Evolutionary conservation across 2,888 invertebrate species (phyloP), one percentile per base, ranked within the genome.

Genomic region (Philonicus albiceps): DNA sequence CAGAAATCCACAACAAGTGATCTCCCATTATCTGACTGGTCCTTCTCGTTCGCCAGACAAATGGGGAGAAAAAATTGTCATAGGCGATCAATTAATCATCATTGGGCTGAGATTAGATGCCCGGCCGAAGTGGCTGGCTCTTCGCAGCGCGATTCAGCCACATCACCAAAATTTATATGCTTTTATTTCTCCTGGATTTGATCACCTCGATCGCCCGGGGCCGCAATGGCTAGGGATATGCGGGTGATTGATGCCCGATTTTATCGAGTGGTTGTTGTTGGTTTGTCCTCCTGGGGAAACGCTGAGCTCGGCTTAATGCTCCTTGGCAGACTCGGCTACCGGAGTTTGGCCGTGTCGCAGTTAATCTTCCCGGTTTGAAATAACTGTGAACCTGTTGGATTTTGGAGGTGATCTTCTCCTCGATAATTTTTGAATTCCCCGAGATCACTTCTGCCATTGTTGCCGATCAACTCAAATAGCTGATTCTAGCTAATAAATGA

Each of bases 11-110:
- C 83, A 55, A 72, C 83, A 83, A 83, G 83, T 83, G 83, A 83
- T 83, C 31, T 34, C 19, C 83, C 72, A 83, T 83, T 72, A 72
- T 83, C 83, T 27, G 16, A 6, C 37, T 11, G 83, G 34, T 64
- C 83, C 64, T 83, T 31, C 72, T 19, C 31, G 64, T 8, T 83
- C 83, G 37, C 83, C 83, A 40, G 53, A 85, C 34, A 53, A 74
- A 75, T 49, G 30, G 22, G 27, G 31, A 72, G 16, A 86, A 80
- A 73, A 86, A 81, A 86, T 86, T 86, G 86, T 86, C 86, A 86
- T 86, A 86, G 80, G 73, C 31, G 81, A 73, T 86, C 78, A 78
- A 86, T 86, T 86, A 86, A 86, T 86, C 86, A 86, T 86, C 78
- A 80, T 86, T 74, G 74, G 49, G 53, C 31, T 27, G 22, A 76